Evolutionary conservation across 2,797 vertebrate species (phyloP).

Genomic region (Sebastolobus alascanus): DNA sequence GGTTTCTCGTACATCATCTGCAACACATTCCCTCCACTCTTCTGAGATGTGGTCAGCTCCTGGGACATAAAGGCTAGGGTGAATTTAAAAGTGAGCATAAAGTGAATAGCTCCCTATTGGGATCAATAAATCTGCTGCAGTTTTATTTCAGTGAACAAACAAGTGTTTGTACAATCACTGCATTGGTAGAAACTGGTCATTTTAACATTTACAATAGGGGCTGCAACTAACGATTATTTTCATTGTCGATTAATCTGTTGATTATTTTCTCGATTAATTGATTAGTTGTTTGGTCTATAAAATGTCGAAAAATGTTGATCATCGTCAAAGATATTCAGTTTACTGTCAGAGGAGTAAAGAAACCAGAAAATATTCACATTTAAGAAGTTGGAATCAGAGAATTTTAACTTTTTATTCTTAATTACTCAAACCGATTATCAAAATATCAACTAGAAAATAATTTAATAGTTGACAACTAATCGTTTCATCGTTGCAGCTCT

Average conservation of each 20-base stretch:
- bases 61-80: slow-evolving; percentile 50
- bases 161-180: background rate
- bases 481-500: too few relatives aligned
- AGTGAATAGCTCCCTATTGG: background rate
- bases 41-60: slow-evolving; percentile 93
- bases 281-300: too few relatives aligned
- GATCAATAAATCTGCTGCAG: background rate
- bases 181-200: background rate
- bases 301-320: too few relatives aligned
- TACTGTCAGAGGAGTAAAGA: too few relatives aligned
- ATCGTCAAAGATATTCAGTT: too few relatives aligned
- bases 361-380: too few relatives aligned
- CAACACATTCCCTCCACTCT: slow-evolving; percentile 92
- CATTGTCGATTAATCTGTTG: background rate
- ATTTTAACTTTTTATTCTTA: too few relatives aligned
- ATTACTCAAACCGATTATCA: too few relatives aligned
- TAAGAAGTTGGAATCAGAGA: too few relatives aligned
- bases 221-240: fast-evolving
- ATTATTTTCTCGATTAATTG: too few relatives aligned
- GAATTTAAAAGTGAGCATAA: background rate
- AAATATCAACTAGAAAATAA: too few relatives aligned
- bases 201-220: background rate
- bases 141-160: background rate
- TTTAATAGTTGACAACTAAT: too few relatives aligned
- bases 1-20: slow-evolving; percentile 96